Conservation (phyloP, 2,113 vertebrate genomes). For the Atractosteus spatula region DNA sequence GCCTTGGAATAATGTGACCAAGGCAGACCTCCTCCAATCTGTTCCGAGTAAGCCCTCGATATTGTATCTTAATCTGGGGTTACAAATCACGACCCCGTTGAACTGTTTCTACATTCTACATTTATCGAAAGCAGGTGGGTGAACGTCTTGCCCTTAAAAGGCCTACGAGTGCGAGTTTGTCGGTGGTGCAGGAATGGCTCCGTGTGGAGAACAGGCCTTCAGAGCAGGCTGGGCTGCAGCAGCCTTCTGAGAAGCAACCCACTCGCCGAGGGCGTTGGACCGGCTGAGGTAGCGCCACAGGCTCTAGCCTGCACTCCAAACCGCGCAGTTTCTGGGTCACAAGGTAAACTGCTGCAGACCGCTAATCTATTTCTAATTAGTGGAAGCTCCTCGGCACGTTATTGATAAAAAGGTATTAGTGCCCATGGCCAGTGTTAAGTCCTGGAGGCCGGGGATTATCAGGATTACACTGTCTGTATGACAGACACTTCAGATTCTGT, state of each 20-base stretch:
- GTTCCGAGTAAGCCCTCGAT: no score
- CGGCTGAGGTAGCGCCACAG: not conserved
- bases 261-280: not conserved
- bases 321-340: not conserved
- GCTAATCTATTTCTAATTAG: not conserved
- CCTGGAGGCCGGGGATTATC: not conserved
- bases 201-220: no score
- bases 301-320: not conserved
- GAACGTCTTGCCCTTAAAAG: no score
- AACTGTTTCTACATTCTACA: no score
- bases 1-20: no score
- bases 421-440: not conserved
- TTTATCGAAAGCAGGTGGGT: no score
- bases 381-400: not conserved
- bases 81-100: no score
- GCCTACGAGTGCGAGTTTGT: no score
- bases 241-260: not conserved
- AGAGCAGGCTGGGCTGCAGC: no score
- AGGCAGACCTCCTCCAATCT: no score
- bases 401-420: constrained; percentile 12
- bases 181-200: no score
- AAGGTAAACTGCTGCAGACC: not conserved
- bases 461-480: constrained; percentile 9
- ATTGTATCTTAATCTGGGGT: no score
- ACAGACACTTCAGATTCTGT: not conserved